These are phyloP conservation scores for Hirundo rustica DNA, from an alignment of 2,797 vertebrate species.

Conservation along the genomic window DNA sequence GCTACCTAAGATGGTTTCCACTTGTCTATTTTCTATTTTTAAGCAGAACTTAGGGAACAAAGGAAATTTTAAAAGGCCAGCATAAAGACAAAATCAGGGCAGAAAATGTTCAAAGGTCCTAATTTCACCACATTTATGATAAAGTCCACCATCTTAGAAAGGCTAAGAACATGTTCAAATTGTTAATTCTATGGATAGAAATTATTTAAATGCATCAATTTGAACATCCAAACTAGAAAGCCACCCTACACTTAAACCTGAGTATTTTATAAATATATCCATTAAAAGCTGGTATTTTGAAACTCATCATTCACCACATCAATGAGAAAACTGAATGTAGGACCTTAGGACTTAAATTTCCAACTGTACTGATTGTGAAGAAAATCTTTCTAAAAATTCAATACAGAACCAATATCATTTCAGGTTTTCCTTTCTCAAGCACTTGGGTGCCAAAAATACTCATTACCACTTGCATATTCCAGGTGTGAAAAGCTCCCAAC, in stretches of 20 bases:
- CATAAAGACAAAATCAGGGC: background rate
- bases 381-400: background rate
- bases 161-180: background rate
- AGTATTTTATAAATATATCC: background rate
- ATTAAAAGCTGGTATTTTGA: background rate
- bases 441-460: background rate
- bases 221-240: background rate
- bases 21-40: background rate
- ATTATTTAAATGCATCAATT: background rate
- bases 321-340: background rate
- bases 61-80: background rate
- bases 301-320: background rate
- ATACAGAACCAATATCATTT: background rate
- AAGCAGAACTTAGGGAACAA: background rate
- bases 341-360: background rate
- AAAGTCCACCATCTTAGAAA: background rate
- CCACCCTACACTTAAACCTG: background rate
- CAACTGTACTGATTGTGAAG: background rate
- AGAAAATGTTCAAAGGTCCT: background rate
- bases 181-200: background rate
- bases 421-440: background rate
- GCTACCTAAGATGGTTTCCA: background rate
- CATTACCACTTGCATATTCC: slow-evolving; percentile 14
- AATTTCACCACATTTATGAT: background rate
- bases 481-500: slow-evolving; percentile 48